Evolutionary conservation across 2,888 invertebrate genomes (phyloP).

Genomic region (Polietes domitor): DNA sequence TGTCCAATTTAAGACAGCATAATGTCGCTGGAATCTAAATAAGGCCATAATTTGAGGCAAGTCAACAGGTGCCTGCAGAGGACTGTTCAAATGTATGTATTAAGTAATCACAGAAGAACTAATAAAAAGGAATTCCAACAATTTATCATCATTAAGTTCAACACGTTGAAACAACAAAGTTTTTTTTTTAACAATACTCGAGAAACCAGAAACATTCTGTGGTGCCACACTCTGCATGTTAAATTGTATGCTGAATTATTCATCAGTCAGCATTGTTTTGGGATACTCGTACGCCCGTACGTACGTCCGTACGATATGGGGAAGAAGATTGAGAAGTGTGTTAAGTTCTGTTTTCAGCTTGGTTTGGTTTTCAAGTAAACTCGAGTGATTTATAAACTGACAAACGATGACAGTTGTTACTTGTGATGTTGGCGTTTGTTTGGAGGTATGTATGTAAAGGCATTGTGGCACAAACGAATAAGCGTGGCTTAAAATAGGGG

Average conservation of each 20-base stretch:
- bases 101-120: neutral
- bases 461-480: slow-evolving; percentile 34
- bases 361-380: slow-evolving; percentile 46
- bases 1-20: neutral
- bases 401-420: slow-evolving; percentile 80
- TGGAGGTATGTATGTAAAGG: slow-evolving; percentile 43
- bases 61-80: slow-evolving; percentile 4
- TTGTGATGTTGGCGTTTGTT: slow-evolving; percentile 51
- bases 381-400: slow-evolving; percentile 76
- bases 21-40: neutral
- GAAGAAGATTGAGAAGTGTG: slow-evolving; percentile 59
- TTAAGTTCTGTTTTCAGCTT: slow-evolving; percentile 17
- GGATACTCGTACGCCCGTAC: neutral
- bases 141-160: slow-evolving; percentile 36
- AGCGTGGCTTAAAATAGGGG: slow-evolving; percentile 49
- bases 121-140: slow-evolving; percentile 22
- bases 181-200: neutral
- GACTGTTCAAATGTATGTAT: slow-evolving; percentile 1
- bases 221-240: slow-evolving; percentile 14
- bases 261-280: slow-evolving; percentile 54
- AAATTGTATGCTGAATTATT: slow-evolving; percentile 58
- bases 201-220: neutral
- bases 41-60: neutral
- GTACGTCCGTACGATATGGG: neutral
- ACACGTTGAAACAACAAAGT: neutral